Evolutionary conservation across 1,140 invertebrate species (phyloP), one percentile per base, ranked within the genome.

Genomic region (Drosophila kanapiae): DNA sequence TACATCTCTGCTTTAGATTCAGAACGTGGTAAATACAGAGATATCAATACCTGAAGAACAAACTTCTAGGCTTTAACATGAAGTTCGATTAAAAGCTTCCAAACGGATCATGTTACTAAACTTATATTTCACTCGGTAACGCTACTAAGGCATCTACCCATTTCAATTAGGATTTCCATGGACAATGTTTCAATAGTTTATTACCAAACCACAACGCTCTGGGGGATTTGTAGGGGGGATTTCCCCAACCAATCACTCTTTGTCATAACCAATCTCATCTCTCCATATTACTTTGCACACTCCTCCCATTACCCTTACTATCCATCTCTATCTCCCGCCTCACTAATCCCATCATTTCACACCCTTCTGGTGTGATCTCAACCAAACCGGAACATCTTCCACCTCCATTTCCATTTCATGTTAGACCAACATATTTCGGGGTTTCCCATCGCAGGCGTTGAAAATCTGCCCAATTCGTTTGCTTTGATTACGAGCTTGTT

Each of bases 391-490:
- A 67, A 67, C 59, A 49, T 29, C 13, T 18, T 14, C 23, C 45
- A 45, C 9, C 43, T 42, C 11, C 57, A 62, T 23, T 35, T 49
- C 37, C 68, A 72, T 74, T 72, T 51, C 67, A 68, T 70, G 67
- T 72, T 60, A 23, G 14, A 14, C 45, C 23, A 72, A 72, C 70
- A 74, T 74, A 72, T 72, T 74, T 72, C 42, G 11, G 53, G 70
- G 31, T 13, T 51, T 51, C 54, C 18, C 59, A 49, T 60, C 23
- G 69, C 43, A 74, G 51, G 67, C 68, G 82, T 69, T 82, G 79
- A 80, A 77, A 87, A 74, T 80, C 80, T 76, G 67, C 62, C 71
- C 80, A 83, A 86, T 77, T 83, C 67, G 70, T 68, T 77, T 69
- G 78, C 68, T 86, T 85, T 85, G 78, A 85, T 85, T 82, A 69